A percentile compares a stretch with the other conserved stretches of the same genome.
phyloP scores from a whole-genome alignment of 2,113 vertebrate genomes.

The Lepisosteus osseus region DNA sequence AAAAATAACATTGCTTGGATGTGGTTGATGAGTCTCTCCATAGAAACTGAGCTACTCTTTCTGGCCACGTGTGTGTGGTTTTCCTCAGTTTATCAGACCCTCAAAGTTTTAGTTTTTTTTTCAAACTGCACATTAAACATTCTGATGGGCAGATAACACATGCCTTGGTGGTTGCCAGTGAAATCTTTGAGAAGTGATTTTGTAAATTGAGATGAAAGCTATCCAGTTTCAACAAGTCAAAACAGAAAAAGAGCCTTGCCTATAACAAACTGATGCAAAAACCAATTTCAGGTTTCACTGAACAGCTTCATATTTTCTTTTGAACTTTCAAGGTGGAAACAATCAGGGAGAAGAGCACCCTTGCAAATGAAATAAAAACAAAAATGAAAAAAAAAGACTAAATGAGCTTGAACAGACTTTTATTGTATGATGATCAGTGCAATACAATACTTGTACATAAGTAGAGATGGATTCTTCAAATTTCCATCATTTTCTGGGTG shows the following conservation, averaged over 20 bases:
- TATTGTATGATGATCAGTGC: too few species aligned
- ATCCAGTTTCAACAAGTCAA: not conserved
- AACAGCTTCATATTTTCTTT: too few species aligned
- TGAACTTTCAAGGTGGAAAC: too few species aligned
- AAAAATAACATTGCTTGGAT: not conserved
- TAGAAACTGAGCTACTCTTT: not conserved
- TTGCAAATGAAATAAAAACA: too few species aligned
- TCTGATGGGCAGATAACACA: not conserved
- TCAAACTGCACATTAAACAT: not conserved
- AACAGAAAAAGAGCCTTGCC: not conserved
- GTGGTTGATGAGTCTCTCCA: not conserved
- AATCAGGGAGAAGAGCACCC: too few species aligned
- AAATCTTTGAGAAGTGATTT: not conserved
- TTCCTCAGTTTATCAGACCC: not conserved
- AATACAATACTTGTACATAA: too few species aligned
- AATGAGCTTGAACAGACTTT: too few species aligned
- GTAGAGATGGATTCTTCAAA: too few species aligned
- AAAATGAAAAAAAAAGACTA: too few species aligned
- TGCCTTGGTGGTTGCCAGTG: not conserved
- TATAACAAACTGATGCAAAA: not conserved
- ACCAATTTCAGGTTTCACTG: too few species aligned
- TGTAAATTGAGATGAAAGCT: not conserved
- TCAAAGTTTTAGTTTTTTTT: not conserved
- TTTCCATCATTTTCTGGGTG: too few species aligned
- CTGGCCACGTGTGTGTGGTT: conserved; percentile 1